Evolutionary conservation across 1,140 invertebrate species (phyloP).

Genomic region (Drosophila neocordata): DNA sequence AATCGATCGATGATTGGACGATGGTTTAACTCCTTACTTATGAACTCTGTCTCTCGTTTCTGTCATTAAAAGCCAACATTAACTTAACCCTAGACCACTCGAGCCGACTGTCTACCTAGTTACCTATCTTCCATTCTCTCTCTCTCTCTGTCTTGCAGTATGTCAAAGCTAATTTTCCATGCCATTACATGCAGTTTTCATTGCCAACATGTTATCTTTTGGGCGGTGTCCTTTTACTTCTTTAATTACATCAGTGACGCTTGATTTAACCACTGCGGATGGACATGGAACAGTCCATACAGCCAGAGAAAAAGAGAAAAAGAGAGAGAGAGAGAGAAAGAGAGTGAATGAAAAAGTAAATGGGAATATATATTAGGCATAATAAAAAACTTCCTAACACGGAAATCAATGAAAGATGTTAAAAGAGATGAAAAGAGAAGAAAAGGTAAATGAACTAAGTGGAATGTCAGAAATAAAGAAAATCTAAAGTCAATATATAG

Average conservation of each 20-base stretch:
- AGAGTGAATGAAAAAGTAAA: background rate
- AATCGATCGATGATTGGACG: conserved; percentile 32
- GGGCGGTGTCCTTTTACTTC: conserved; percentile 30
- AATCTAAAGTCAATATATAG: no score
- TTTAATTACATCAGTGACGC: conserved; percentile 74
- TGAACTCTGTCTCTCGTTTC: conserved; percentile 33
- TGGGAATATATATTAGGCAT: background rate
- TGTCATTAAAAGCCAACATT: conserved; percentile 40
- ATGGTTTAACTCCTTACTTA: conserved; percentile 33
- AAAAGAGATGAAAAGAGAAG: background rate
- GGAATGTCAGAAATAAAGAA: background rate
- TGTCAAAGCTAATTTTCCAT: conserved; percentile 68
- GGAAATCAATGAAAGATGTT: no score
- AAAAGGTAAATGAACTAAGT: background rate
- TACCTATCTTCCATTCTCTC: no score
- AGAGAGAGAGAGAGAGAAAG: background rate
- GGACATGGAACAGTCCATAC: conserved; percentile 33
- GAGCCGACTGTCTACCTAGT: background rate
- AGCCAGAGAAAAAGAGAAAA: conserved; percentile 26
- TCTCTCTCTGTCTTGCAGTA: background rate
- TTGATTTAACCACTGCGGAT: conserved; percentile 70
- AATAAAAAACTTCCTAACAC: background rate
- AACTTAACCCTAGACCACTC: conserved; percentile 10
- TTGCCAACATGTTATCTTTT: conserved; percentile 24
- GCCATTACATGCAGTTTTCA: conserved; percentile 57